Evolutionary conservation across 2,797 vertebrate genomes (phyloP).

Genomic region (Hippopotamyrus pictus): DNA sequence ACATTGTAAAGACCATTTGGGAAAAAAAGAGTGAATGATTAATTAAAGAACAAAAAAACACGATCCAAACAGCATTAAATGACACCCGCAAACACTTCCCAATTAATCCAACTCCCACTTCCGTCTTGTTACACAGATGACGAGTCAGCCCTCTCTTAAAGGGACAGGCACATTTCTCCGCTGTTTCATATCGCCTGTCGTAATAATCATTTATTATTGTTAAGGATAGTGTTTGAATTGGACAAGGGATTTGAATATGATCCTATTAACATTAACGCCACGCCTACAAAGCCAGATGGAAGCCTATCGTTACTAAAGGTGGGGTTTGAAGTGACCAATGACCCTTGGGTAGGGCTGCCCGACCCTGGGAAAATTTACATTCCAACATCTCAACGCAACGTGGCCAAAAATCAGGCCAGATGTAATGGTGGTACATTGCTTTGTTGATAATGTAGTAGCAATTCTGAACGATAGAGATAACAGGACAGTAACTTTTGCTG

Average conservation of each 20-base stretch:
- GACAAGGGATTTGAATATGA: background rate
- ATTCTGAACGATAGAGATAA: background rate
- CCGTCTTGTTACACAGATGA: background rate
- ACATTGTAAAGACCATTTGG: background rate
- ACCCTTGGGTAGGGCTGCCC: background rate
- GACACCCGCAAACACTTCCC: background rate
- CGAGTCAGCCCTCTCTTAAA: background rate
- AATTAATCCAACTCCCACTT: background rate
- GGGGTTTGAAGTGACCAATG: background rate
- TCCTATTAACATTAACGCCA: background rate
- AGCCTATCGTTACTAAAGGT: background rate
- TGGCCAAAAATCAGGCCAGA: background rate
- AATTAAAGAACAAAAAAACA: background rate
- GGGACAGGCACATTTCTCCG: background rate
- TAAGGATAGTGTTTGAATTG: background rate
- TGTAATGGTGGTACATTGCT: background rate
- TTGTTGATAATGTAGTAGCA: background rate
- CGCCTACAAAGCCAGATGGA: background rate
- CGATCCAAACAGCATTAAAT: background rate
- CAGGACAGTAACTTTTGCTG: background rate
- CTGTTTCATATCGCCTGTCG: background rate
- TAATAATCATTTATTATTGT: background rate
- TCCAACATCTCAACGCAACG: background rate
- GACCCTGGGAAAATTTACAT: background rate
- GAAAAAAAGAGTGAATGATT: background rate